Percentiles rank a stretch among this genome's conserved stretches.
phyloP scores from a whole-genome alignment of 2,113 vertebrate genomes.

The Alethe castanea region DNA sequence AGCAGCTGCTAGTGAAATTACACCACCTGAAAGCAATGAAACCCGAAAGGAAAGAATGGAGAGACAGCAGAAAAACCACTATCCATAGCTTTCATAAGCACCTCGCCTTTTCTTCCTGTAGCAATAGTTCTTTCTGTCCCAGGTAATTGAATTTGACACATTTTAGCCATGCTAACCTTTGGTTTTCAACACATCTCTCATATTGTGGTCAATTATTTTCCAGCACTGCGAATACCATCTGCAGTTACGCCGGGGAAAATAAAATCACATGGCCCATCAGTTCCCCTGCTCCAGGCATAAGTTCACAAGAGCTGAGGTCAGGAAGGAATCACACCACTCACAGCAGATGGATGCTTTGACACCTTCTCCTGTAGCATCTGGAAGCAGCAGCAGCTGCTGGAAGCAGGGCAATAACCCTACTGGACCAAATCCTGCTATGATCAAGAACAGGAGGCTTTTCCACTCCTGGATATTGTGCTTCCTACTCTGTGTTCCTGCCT shows the following conservation, averaged over 20 bases:
- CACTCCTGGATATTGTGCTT: not conserved
- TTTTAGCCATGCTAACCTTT: conserved; percentile 39
- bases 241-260: not conserved
- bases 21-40: conserved; percentile 17
- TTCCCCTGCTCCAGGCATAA: not conserved
- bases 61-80: conserved; percentile 9
- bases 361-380: conserved; percentile 25
- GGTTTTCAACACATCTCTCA: conserved; percentile 32
- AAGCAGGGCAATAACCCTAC: not conserved
- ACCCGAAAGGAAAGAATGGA: not conserved
- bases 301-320: not conserved
- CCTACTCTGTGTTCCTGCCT: not conserved
- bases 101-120: conserved; percentile 6
- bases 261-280: conserved; percentile 3
- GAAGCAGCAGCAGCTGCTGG: not conserved
- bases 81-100: not conserved
- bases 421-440: not conserved
- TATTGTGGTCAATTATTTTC: conserved; percentile 31
- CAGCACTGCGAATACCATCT: not conserved
- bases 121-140: conserved; percentile 1
- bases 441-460: not conserved
- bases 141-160: conserved; percentile 31
- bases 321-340: not conserved
- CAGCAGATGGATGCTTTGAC: not conserved
- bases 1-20: not conserved